Percentiles rank a stretch among this genome's conserved stretches.
Conservation (phyloP, 2,888 invertebrate genomes). For the Pachycephus smyrnensis region DNA sequence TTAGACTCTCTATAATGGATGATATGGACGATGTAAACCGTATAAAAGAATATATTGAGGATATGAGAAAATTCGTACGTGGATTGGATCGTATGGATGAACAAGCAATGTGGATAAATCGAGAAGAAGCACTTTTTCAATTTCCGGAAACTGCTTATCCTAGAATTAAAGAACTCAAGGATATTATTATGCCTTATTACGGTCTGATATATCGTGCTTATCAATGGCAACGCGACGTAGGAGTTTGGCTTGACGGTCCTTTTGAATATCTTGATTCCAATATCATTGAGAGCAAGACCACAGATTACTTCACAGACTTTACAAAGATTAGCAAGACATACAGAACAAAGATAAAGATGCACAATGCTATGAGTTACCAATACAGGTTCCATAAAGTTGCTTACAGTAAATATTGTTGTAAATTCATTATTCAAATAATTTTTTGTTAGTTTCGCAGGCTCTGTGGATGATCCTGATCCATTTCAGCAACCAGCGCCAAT, state of each 20-base stretch:
- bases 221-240: conserved; percentile 84
- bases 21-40: conserved; percentile 86
- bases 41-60: conserved; percentile 83
- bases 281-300: conserved; percentile 83
- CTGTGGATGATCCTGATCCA: conserved; percentile 82
- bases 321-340: conserved; percentile 83
- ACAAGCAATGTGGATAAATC: conserved; percentile 87
- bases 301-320: conserved; percentile 84
- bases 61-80: conserved; percentile 81
- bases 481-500: conserved; percentile 85
- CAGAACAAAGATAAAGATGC: conserved; percentile 81
- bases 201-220: conserved; percentile 75
- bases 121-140: conserved; percentile 88
- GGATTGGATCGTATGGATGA: conserved; percentile 81
- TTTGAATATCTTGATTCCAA: conserved; percentile 87
- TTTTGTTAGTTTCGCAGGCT: conserved; percentile 72
- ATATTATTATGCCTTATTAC: conserved; percentile 78
- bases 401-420: background rate
- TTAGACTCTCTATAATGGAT: conserved; percentile 78
- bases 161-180: conserved; percentile 82
- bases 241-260: conserved; percentile 93
- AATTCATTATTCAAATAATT: conserved; percentile 11
- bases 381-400: conserved; percentile 34
- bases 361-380: conserved; percentile 74
- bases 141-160: conserved; percentile 82